Percentiles rank a stretch among this genome's conserved stretches.
These are phyloP conservation scores for Drosophila ironensis DNA, from an alignment of 1,140 invertebrate species.

Conservation along the genomic window DNA sequence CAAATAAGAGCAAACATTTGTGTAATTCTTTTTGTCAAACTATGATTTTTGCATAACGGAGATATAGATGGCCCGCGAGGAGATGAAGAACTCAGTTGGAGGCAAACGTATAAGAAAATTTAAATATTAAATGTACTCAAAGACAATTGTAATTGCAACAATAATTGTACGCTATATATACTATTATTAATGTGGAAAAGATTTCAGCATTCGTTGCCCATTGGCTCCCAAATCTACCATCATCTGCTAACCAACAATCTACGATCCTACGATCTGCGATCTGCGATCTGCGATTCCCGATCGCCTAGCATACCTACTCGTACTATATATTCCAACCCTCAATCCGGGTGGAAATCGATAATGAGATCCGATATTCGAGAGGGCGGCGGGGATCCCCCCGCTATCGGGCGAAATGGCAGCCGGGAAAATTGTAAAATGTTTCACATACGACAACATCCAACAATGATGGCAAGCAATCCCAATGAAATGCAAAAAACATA, in stretches of 20 bases:
- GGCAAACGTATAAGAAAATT: constrained; percentile 57
- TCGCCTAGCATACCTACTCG: too few relatives aligned
- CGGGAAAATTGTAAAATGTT: constrained; percentile 68
- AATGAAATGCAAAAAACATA: constrained; percentile 47
- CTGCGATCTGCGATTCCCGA: constrained; percentile 1
- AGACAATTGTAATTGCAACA: constrained; percentile 82
- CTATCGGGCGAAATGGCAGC: constrained; percentile 7
- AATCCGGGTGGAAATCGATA: too few relatives aligned
- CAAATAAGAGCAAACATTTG: constrained; percentile 36
- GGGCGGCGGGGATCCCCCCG: too few relatives aligned
- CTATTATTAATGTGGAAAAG: constrained; percentile 71
- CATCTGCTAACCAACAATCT: too few relatives aligned
- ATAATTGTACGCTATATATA: constrained; percentile 82
- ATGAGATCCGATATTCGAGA: too few relatives aligned
- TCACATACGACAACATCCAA: constrained; percentile 46
- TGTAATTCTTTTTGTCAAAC: constrained; percentile 75
- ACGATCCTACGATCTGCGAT: neutral
- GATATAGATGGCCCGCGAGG: constrained; percentile 1
- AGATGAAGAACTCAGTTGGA: constrained; percentile 39
- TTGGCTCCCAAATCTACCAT: neutral
- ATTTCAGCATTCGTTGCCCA: constrained; percentile 41
- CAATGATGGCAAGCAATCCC: constrained; percentile 25
- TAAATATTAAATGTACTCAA: constrained; percentile 82
- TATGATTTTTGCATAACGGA: constrained; percentile 69
- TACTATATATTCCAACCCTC: too few relatives aligned